These are phyloP conservation scores for Drosophila borealis DNA, from an alignment of 2,888 invertebrate genomes.

Conservation along the genomic window DNA sequence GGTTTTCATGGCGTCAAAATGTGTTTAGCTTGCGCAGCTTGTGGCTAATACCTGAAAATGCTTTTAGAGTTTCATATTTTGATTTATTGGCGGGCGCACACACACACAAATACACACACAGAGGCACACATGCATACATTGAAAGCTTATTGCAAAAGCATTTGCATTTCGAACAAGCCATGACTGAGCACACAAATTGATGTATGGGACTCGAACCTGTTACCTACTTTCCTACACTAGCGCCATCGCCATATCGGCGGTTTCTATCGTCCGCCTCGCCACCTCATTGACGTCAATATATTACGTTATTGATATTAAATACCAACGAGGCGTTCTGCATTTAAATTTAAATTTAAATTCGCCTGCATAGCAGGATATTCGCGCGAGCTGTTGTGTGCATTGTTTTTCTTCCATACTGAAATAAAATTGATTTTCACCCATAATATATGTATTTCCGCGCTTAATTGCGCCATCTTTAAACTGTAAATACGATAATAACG, in stretches of 20 bases:
- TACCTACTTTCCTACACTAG: constrained; percentile 10
- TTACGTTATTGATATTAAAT: constrained; percentile 70
- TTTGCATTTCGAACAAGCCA: constrained; percentile 66
- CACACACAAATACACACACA: background rate
- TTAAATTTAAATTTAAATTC: constrained; percentile 52
- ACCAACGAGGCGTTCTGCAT: constrained; percentile 30
- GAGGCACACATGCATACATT: constrained; percentile 7
- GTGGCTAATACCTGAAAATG: constrained; percentile 71
- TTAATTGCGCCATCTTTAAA: constrained; percentile 60
- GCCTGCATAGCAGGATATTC: constrained; percentile 17
- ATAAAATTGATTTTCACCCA: constrained; percentile 55
- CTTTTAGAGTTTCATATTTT: constrained; percentile 74
- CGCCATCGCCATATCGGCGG: constrained; percentile 4
- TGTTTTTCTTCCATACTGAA: constrained; percentile 16
- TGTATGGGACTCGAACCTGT: constrained; percentile 58
- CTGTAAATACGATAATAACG: constrained; percentile 54
- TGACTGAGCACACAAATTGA: constrained; percentile 58
- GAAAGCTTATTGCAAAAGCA: constrained; percentile 54
- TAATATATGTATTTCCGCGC: constrained; percentile 57
- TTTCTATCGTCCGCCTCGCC: background rate
- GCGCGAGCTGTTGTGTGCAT: constrained; percentile 17
- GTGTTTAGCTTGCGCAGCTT: constrained; percentile 53
- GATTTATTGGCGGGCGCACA: constrained; percentile 67
- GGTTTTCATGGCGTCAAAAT: constrained; percentile 52
- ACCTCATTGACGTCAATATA: constrained; percentile 51